Percentiles rank a stretch among this genome's conserved stretches.
phyloP scores from a whole-genome alignment of 2,888 invertebrate species.

The Pyrrhosoma nymphula region DNA sequence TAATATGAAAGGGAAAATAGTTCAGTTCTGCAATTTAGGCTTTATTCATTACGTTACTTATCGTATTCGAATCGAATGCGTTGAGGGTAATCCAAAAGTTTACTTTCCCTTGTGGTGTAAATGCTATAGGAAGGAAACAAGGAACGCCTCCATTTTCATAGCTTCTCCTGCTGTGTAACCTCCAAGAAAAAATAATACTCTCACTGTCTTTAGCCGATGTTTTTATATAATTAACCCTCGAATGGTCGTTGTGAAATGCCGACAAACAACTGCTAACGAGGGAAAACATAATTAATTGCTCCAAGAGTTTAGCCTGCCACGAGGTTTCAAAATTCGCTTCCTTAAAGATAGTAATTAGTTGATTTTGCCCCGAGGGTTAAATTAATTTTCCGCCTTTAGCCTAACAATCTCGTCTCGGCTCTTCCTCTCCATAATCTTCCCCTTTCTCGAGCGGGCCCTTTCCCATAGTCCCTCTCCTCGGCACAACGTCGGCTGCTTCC shows the following conservation, averaged over 20 bases:
- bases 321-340: not conserved
- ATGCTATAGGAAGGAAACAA: too few relatives aligned
- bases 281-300: not conserved
- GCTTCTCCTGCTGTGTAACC: too few relatives aligned
- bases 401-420: not conserved
- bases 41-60: too few relatives aligned
- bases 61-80: too few relatives aligned
- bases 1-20: too few relatives aligned
- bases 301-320: not conserved
- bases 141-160: too few relatives aligned
- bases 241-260: not conserved
- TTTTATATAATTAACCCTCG: not conserved
- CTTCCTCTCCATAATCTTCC: not conserved
- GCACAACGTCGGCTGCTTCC: not conserved
- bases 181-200: not conserved
- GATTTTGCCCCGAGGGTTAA: not conserved
- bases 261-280: not conserved
- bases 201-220: not conserved
- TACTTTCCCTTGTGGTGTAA: too few relatives aligned
- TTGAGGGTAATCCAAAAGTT: too few relatives aligned
- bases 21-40: too few relatives aligned
- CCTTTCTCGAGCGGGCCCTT: not conserved
- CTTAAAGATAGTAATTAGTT: conserved; percentile 16
- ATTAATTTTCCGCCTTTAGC: not conserved
- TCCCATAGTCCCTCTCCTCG: not conserved